Evolutionary conservation across 1,140 invertebrate genomes (phyloP).

Genomic region (Calephelis virginiensis): DNA sequence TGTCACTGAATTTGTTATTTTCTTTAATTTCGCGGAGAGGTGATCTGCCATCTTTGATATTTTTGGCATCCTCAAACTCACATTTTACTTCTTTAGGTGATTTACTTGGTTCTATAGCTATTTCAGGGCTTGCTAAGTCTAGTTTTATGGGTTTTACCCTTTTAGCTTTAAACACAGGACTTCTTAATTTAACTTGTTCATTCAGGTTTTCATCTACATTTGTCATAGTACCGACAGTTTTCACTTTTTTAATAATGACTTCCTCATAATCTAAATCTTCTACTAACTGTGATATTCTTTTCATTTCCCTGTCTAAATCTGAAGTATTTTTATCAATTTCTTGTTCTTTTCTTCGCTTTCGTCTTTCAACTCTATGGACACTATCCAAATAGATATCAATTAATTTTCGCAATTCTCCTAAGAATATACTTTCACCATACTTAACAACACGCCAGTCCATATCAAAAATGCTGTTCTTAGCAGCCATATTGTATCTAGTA

Average conservation of each 20-base stretch:
- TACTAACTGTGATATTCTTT: slow-evolving; percentile 61
- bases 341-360: slow-evolving; percentile 45
- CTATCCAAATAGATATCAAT: slow-evolving; percentile 56
- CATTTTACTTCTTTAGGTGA: slow-evolving; percentile 26
- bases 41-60: slow-evolving; percentile 26
- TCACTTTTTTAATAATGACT: slow-evolving; percentile 39
- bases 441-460: slow-evolving; percentile 75
- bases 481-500: slow-evolving; percentile 57
- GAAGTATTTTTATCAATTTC: slow-evolving; percentile 46
- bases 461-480: slow-evolving; percentile 61
- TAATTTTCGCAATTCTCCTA: slow-evolving; percentile 67
- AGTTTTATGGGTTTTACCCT: slow-evolving; percentile 63
- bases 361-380: slow-evolving; percentile 48
- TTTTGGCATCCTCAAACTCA: slow-evolving; percentile 22
- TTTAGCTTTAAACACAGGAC: slow-evolving; percentile 56
- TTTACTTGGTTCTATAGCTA: slow-evolving; percentile 28
- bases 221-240: slow-evolving; percentile 39
- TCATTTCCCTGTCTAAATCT: slow-evolving; percentile 69
- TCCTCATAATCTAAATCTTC: slow-evolving; percentile 63
- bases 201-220: slow-evolving; percentile 39
- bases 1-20: not conserved
- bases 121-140: slow-evolving; percentile 38
- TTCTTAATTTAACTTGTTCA: slow-evolving; percentile 48
- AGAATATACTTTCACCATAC: slow-evolving; percentile 72
- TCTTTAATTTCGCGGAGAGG: slow-evolving; percentile 1